phyloP scores from a whole-genome alignment of 2,888 invertebrate genomes.

The Cephus nigrinus region DNA sequence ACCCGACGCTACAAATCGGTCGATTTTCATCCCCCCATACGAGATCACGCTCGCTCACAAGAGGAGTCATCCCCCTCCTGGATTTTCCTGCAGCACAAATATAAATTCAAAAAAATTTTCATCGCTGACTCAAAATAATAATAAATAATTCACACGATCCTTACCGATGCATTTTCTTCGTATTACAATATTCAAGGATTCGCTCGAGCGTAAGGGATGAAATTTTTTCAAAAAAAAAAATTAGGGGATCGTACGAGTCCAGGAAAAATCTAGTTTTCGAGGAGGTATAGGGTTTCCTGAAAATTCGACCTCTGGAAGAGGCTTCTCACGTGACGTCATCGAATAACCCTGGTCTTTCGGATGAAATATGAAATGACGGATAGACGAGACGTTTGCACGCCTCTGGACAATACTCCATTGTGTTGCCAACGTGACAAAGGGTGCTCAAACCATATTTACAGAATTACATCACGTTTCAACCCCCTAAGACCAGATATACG shows the following conservation, averaged over 20 bases:
- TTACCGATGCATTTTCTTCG: neutral
- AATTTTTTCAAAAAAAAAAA: too few species aligned
- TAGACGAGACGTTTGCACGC: neutral
- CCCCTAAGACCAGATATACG: neutral
- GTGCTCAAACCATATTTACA: too few species aligned
- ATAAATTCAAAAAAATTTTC: neutral
- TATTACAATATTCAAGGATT: neutral
- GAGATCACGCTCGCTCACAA: too few species aligned
- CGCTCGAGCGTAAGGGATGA: neutral
- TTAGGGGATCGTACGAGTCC: neutral
- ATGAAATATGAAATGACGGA: constrained; percentile 15
- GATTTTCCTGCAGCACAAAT: neutral
- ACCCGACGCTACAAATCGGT: neutral
- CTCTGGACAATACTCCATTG: neutral
- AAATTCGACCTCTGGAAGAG: neutral
- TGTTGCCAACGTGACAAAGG: neutral
- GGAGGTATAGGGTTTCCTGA: neutral
- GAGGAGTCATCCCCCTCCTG: neutral
- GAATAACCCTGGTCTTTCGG: constrained; percentile 26
- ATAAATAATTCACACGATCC: neutral
- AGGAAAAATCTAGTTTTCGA: neutral
- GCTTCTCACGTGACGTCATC: constrained; percentile 24
- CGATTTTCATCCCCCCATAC: neutral
- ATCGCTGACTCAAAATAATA: neutral
- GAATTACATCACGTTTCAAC: neutral